Evolutionary conservation across 2,113 vertebrate species (phyloP), one percentile per base, ranked within the genome.

Genomic region (Colossoma macropomum): DNA sequence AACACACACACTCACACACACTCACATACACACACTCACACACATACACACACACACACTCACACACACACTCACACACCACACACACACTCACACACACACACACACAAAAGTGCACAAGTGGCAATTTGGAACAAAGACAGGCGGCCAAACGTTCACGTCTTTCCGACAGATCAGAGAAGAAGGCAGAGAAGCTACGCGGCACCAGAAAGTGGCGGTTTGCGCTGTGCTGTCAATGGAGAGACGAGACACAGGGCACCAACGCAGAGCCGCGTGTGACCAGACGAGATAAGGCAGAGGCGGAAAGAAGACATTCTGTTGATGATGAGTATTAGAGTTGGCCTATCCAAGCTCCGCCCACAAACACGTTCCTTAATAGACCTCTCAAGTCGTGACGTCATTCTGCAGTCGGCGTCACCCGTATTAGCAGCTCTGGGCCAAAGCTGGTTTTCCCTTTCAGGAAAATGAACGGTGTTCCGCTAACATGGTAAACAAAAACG

Each of bases 101-200:
- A 72, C 50, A 74, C 16, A 77, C 50, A 81, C 16, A 85, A 82
- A 80, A 86, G 81, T 81, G 85, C 82, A 84, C 79, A 77, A 79
- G 82, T 84, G 74, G 75, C 79, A n/a, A 78, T 86, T 50, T 84
- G 73, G 21, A 66, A 80, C 65, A 84, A 86, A 83, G 78, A 74
- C 38, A 80, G 16, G 34, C 74, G 77, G 48, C 27, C 73, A 81
- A 63, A 50, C 5, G 30, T 30, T 52, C n/a, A 0, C 52, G 27
- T 63, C 69, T 9, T 63, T 81, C 54, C 59, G 11, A 27, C 0
- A 56, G 59, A 62, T 27, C 59, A 17, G 5, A 34, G 21, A 52
- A 45, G 10, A 80, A 62, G 34, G 75, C 32, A 73, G 25, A 75
- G 62, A 82, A 56, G 21, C 4, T 28, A 27, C 32, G 19, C 60